These are phyloP conservation scores for Leptinotarsa lineolata DNA, from an alignment of 1,140 invertebrate species.

Conservation along the genomic window DNA sequence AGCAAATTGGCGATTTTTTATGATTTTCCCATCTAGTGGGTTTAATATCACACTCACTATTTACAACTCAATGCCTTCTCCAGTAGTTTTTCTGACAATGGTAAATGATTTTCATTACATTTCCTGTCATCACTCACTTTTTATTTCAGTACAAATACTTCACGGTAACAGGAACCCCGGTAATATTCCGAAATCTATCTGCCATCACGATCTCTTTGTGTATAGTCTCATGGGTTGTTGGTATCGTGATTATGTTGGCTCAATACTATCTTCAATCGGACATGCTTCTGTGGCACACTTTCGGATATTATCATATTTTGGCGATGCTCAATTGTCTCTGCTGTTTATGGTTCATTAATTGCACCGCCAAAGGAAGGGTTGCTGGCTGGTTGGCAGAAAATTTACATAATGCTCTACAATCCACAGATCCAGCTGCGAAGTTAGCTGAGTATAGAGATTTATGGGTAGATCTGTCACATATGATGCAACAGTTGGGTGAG, in stretches of 20 bases:
- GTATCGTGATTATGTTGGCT: slow-evolving; percentile 65
- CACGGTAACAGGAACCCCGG: slow-evolving; percentile 65
- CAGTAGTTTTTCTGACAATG: no score
- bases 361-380: slow-evolving; percentile 65
- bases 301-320: slow-evolving; percentile 70
- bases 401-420: slow-evolving; percentile 63
- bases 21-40: no score
- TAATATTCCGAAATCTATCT: slow-evolving; percentile 66
- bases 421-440: slow-evolving; percentile 63
- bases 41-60: no score
- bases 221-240: slow-evolving; percentile 65
- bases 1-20: no score
- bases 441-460: slow-evolving; percentile 67
- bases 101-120: no score
- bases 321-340: slow-evolving; percentile 72
- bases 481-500: slow-evolving; percentile 70
- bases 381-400: slow-evolving; percentile 65
- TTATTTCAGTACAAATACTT: slow-evolving; percentile 64
- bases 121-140: no score
- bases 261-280: slow-evolving; percentile 70
- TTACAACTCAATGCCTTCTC: no score
- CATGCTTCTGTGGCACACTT: slow-evolving; percentile 69
- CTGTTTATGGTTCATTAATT: slow-evolving; percentile 69
- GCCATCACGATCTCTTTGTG: slow-evolving; percentile 65
- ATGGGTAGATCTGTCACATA: slow-evolving; percentile 71